These are phyloP conservation scores for Drosophila ambigua DNA, from an alignment of 1,140 invertebrate species.

Conservation along the genomic window DNA sequence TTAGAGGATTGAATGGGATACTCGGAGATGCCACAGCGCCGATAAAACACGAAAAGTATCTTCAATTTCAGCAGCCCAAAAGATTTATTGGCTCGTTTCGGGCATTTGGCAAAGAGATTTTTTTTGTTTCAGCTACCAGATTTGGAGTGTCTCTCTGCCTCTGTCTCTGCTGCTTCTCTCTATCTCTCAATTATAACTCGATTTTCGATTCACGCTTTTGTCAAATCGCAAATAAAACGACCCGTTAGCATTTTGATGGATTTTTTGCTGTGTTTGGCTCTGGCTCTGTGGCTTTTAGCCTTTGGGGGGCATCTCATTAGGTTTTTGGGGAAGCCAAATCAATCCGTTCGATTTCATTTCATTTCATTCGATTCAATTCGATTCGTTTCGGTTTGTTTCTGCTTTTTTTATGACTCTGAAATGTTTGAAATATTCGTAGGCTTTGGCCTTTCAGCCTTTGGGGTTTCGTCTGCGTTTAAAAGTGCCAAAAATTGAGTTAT, in stretches of 20 bases:
- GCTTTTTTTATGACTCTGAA: slow-evolving; percentile 53
- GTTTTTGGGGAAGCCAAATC: slow-evolving; percentile 16
- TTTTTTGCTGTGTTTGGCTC: slow-evolving; percentile 40
- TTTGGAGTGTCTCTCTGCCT: slow-evolving; percentile 12
- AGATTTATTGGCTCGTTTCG: slow-evolving; percentile 73
- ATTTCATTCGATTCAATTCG: slow-evolving; percentile 22
- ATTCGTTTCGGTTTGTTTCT: slow-evolving; percentile 6
- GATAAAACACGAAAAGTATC: slow-evolving; percentile 68
- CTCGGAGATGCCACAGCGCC: slow-evolving; percentile 48
- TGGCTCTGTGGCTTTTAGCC: slow-evolving; percentile 16
- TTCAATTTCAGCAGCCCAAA: slow-evolving; percentile 56
- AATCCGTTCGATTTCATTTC: too few relatives aligned
- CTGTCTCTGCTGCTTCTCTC: not conserved
- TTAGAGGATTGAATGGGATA: slow-evolving; percentile 47
- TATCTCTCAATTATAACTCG: slow-evolving; percentile 54
- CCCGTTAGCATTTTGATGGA: slow-evolving; percentile 58
- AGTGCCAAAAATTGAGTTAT: slow-evolving; percentile 44
- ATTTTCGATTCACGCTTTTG: slow-evolving; percentile 57
- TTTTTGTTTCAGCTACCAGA: slow-evolving; percentile 16
- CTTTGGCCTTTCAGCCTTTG: slow-evolving; percentile 17
- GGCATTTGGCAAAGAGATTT: slow-evolving; percentile 62
- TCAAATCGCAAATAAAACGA: slow-evolving; percentile 50
- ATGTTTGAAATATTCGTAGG: slow-evolving; percentile 43
- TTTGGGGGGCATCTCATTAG: slow-evolving; percentile 62
- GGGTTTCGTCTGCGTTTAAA: slow-evolving; percentile 17